Percentiles rank a stretch among this genome's conserved stretches.
Evolutionary conservation across 1,140 invertebrate species (phyloP).

Genomic region (Megalonaias nervosa): DNA sequence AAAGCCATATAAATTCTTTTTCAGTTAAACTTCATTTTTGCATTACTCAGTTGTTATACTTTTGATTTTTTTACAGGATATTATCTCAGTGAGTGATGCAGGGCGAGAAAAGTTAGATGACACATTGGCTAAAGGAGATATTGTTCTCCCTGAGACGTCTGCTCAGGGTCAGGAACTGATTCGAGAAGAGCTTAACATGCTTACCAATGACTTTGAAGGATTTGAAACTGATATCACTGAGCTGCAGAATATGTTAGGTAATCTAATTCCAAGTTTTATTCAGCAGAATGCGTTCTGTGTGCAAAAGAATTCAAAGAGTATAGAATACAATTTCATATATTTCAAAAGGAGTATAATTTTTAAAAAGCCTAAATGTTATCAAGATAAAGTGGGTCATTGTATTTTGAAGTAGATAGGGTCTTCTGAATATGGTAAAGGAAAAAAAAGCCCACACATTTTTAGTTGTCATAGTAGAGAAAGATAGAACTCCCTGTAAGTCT

Average conservation of each 20-base stretch:
- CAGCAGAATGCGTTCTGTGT: no score
- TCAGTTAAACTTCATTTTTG: no score
- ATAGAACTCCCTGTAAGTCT: no score
- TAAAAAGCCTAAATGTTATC: neutral
- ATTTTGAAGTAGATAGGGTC: neutral
- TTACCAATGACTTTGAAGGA: conserved; percentile 81
- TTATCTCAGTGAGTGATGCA: conserved; percentile 41
- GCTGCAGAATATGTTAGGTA: conserved; percentile 58
- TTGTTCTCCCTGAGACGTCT: conserved; percentile 79
- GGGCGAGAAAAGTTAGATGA: conserved; percentile 58
- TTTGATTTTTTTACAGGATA: conserved; percentile 41
- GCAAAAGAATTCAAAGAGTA: no score
- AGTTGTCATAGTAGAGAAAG: no score
- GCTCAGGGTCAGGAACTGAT: conserved; percentile 83
- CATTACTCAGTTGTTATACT: no score
- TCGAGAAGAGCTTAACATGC: conserved; percentile 82
- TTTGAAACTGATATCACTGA: conserved; percentile 82
- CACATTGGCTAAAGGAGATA: conserved; percentile 52
- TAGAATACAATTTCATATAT: no score
- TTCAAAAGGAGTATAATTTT: no score
- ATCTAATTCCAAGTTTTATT: neutral
- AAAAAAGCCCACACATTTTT: neutral
- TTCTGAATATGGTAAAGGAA: neutral
- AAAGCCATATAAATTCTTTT: no score
- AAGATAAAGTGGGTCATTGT: neutral